These are phyloP conservation scores for Patiria pectinifera DNA, from an alignment of 53 echinoderm and acorn worm genomes.

Conservation along the genomic window DNA sequence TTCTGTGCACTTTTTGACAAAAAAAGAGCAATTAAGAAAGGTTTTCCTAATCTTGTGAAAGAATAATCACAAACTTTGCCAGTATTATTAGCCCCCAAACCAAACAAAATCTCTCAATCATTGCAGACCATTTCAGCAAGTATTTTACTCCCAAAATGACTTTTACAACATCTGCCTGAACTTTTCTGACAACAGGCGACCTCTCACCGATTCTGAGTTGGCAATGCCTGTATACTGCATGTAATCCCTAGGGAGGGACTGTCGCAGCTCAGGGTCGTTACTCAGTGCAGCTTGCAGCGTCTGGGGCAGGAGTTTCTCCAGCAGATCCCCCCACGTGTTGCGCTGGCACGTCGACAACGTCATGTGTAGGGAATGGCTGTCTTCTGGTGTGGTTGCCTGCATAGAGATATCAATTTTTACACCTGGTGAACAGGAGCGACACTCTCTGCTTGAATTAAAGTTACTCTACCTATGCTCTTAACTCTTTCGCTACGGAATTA, in stretches of 20 bases:
- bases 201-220: constrained; percentile 80
- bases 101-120: too few relatives aligned
- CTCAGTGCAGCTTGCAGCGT: constrained; percentile 78
- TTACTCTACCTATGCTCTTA: too few relatives aligned
- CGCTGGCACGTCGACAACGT: constrained; percentile 93
- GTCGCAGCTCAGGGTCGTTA: constrained; percentile 79
- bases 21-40: too few relatives aligned
- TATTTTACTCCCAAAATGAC: neutral
- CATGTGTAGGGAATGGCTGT: constrained; percentile 93
- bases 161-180: neutral
- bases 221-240: constrained; percentile 92
- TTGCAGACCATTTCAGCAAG: too few relatives aligned
- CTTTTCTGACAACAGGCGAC: neutral
- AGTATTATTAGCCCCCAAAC: too few relatives aligned
- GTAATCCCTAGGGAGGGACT: constrained; percentile 89
- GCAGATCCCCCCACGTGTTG: constrained; percentile 93
- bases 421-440: too few relatives aligned
- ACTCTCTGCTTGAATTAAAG: too few relatives aligned
- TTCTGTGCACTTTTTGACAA: too few relatives aligned
- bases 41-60: too few relatives aligned
- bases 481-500: too few relatives aligned
- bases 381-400: constrained; percentile 89
- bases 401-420: neutral
- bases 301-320: constrained; percentile 73
- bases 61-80: too few relatives aligned